Evolutionary conservation across 2,888 invertebrate species (phyloP), one percentile per base, ranked within the genome.

Genomic region (Argynnis bischoffii): DNA sequence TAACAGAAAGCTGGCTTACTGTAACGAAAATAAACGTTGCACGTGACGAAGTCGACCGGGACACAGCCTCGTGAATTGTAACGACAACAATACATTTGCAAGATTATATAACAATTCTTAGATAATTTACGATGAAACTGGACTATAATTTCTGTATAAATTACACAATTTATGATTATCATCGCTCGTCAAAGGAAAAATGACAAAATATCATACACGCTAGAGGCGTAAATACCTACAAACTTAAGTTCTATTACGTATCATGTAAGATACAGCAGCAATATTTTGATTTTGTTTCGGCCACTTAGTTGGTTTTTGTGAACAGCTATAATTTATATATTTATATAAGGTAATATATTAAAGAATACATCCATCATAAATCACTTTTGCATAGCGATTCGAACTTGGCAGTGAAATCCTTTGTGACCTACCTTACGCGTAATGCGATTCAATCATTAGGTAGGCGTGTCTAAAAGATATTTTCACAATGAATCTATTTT

Each of bases 401-500:
- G 8, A 41, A 53, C 70, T 87, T 87, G 87, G 87, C 87, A 86
- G 72, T 69, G 74, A 71, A 69, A 64, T 68, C 57, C 66, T 72
- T 74, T 72, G 81, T 79, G 85, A 84, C 86, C 86, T 85, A 81
- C 84, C 84, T 82, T 86, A 85, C 81, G 80, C 80, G 80, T 41
- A 41, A 59, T 48, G n/a, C 26, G 31, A 72, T 77, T 35, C n/a
- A 53, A 59, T 55, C 35, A 71, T 70, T 48, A 50, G 66, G 64
- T 61, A 64, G 71, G 71, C 66, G 71, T 66, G 66, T 55, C 61
- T 64, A 16, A 53, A 53, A 51, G 14, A 18, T 15, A 16, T 51
- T 35, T 61, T 18, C 2, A 51, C 31, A 26, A n/a, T 48, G 59
- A 21, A 53, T 26, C 13, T 14, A 21, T 21, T 21, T 18, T 26